Percentiles rank a stretch among this genome's conserved stretches.
These are phyloP conservation scores for Rachycentron canadum DNA, from an alignment of 2,797 vertebrate genomes.

Conservation along the genomic window DNA sequence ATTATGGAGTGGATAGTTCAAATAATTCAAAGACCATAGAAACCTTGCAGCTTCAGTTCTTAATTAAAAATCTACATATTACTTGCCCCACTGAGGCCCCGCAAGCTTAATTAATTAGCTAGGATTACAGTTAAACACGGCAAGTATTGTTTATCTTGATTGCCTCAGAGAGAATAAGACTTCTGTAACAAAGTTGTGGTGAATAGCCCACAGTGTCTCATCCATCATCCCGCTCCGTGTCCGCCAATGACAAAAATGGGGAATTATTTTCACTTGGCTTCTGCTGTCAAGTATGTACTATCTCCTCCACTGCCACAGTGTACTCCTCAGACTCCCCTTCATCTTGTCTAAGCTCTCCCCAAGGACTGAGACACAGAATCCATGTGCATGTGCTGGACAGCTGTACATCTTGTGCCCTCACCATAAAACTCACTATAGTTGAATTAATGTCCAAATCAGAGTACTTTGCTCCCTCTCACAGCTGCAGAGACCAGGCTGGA, in stretches of 20 bases:
- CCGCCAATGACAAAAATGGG: constrained; percentile 21
- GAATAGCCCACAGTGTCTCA: constrained; percentile 28
- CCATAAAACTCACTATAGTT: neutral
- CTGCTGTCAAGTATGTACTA: constrained; percentile 5
- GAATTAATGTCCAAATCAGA: constrained; percentile 27
- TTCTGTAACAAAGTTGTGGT: constrained; percentile 7
- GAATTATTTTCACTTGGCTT: constrained; percentile 40
- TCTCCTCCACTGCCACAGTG: constrained; percentile 3
- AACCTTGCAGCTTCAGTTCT: constrained; percentile 19
- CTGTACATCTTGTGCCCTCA: neutral
- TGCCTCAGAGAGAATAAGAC: constrained; percentile 25
- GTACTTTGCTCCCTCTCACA: neutral
- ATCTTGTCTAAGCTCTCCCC: constrained; percentile 40
- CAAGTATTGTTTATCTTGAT: constrained; percentile 48
- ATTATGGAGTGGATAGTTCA: neutral
- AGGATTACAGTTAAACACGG: constrained; percentile 29
- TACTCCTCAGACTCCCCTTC: constrained; percentile 13
- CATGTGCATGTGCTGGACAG: constrained; percentile 29
- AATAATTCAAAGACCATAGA: constrained; percentile 14
- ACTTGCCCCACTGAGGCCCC: constrained; percentile 15
- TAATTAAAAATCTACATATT: constrained; percentile 61
- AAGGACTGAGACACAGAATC: constrained; percentile 18
- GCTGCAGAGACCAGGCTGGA: neutral
- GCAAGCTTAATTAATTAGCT: constrained; percentile 55
- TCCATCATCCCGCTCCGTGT: constrained; percentile 34